phyloP scores from a whole-genome alignment of 2,888 invertebrate genomes.

The Tinea pellionella region DNA sequence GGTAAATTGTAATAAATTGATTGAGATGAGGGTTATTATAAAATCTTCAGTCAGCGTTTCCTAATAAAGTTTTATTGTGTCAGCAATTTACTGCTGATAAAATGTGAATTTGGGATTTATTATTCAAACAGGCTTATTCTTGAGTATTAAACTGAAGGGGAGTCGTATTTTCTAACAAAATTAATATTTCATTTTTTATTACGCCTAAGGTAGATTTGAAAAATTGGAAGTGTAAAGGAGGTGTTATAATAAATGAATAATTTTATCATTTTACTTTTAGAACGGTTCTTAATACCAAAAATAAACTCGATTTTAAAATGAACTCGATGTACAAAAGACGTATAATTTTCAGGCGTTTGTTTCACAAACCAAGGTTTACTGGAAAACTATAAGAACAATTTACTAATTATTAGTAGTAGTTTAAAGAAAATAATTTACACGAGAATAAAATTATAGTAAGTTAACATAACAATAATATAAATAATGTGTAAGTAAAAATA shows the following conservation, averaged over 20 bases:
- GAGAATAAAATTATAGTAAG: no score
- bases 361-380: no score
- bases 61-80: conserved; percentile 9
- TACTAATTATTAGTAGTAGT: no score
- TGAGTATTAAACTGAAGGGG: neutral
- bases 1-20: neutral
- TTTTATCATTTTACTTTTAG: neutral
- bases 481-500: no score
- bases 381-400: no score
- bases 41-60: neutral
- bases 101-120: conserved; percentile 3
- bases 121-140: conserved; percentile 2
- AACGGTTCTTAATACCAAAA: no score
- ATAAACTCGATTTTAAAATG: no score
- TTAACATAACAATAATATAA: no score
- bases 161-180: neutral
- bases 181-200: neutral
- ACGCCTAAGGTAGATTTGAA: neutral
- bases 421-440: no score
- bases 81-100: conserved; percentile 6
- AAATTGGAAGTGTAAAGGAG: neutral
- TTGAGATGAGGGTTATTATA: neutral
- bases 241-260: neutral
- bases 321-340: no score
- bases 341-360: no score